phyloP scores from a whole-genome alignment of 2,797 vertebrate genomes.

The Tiaroga cobitis region DNA sequence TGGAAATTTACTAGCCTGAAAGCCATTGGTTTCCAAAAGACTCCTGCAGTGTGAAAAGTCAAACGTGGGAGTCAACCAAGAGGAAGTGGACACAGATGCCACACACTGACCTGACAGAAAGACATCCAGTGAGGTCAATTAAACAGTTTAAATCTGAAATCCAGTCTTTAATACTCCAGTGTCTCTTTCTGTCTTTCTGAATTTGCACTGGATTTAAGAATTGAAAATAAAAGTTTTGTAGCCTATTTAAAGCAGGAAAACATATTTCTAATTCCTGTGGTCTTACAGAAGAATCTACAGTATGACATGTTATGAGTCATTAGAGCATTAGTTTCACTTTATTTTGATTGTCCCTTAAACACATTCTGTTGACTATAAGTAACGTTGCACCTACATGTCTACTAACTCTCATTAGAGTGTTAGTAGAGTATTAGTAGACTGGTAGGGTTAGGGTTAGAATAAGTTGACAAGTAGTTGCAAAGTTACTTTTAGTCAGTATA shows the following conservation, averaged over 20 bases:
- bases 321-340: not conserved
- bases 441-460: too few species aligned
- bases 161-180: not conserved
- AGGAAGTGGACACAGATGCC: slow-evolving; percentile 65
- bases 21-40: slow-evolving; percentile 71
- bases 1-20: slow-evolving; percentile 69
- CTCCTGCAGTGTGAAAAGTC: slow-evolving; percentile 71
- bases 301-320: not conserved
- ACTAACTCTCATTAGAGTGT: too few species aligned
- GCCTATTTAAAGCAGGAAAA: not conserved
- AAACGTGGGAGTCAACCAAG: slow-evolving; percentile 71
- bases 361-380: too few species aligned
- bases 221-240: not conserved
- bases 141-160: not conserved
- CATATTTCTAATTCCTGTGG: not conserved
- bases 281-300: not conserved
- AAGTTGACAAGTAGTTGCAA: too few species aligned
- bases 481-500: too few species aligned
- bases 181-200: not conserved
- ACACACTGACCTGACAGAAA: slow-evolving; percentile 74
- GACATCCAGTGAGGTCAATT: not conserved
- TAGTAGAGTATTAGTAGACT: too few species aligned
- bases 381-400: too few species aligned
- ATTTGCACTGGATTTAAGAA: not conserved
- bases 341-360: too few species aligned